Base-by-base conservation (phyloP, 1,140 invertebrate genomes). In the Plectrocnemia conspersa region DNA sequence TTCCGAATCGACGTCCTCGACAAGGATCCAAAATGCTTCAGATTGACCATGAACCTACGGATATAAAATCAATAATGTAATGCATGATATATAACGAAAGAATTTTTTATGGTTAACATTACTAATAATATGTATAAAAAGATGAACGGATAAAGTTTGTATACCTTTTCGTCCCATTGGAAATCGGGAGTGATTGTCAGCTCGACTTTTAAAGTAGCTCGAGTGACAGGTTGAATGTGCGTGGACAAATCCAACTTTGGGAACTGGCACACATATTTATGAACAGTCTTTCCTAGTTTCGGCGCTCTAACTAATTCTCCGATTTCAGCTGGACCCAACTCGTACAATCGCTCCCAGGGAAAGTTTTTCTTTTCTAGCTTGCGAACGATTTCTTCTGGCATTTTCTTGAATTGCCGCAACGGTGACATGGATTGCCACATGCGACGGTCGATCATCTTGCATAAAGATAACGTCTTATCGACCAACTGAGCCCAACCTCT, bases 391-490 rank as follows among this genome's bases (percentile, higher is more conserved):
- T 99, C 96, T 63, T 97, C 92, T 0, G 96, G 96, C 79, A 99
- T 96, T 68, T 98, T 98, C 29, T 89, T 82, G 69, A 99, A 99
- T 70, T 99, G 97, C 16, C 97, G 77, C 0, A 99, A 73, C 2
- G 97, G 97, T 29, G 93, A 98, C 93, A 99, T 97, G 0, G 93
- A 97, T 70, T 98, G 95, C 97, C 97, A 99, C 94, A 98, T 98
- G 18, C 97, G 79, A 13, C 92, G 82, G 69, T 99, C 95, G 44
- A 99, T 93, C 97, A 99, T 99, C 75, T 99, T 99, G 70, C 94
- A 98, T 1, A 99, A 78, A 1, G 92, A 85, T 0, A 99, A 71
- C 9, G 93, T 88, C 73, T 99, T 98, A 68, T 98, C 94, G 15
- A 95, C 92, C 22, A 99, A 68, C 65, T 97, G 93, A 0, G 97